These are phyloP conservation scores for Drosophila bifasciata DNA, from an alignment of 1,140 invertebrate species.

Conservation along the genomic window DNA sequence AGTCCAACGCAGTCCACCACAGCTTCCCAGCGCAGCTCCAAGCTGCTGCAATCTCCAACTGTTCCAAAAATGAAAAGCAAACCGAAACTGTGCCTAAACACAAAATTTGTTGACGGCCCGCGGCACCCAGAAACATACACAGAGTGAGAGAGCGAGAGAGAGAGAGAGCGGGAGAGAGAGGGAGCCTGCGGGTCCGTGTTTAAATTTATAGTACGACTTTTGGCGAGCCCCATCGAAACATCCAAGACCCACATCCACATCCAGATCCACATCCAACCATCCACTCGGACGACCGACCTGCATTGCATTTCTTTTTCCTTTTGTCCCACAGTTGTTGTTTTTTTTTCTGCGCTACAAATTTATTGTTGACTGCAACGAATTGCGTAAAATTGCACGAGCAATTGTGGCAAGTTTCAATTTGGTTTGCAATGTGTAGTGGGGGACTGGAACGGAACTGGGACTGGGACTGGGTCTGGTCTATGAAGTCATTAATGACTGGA, in stretches of 20 bases:
- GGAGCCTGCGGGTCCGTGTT: conserved; percentile 41
- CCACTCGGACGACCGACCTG: conserved; percentile 50
- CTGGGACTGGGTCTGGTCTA: conserved; percentile 31
- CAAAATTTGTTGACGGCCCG: conserved; percentile 31
- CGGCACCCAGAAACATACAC: not conserved
- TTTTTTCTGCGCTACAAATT: conserved; percentile 62
- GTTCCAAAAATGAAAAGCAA: conserved; percentile 46
- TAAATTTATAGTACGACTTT: conserved; percentile 71
- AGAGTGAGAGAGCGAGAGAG: conserved; percentile 23
- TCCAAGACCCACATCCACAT: no score
- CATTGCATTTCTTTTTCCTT: conserved; percentile 53
- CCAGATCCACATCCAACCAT: not conserved
- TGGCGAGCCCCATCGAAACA: not conserved
- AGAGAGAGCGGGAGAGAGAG: conserved; percentile 19
- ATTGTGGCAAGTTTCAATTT: conserved; percentile 80
- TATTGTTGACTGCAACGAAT: conserved; percentile 80
- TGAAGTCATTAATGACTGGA: conserved; percentile 58
- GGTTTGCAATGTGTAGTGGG: conserved; percentile 11
- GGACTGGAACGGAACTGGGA: no score
- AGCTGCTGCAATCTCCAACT: conserved; percentile 24
- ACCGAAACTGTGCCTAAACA: conserved; percentile 64
- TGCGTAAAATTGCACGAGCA: conserved; percentile 74
- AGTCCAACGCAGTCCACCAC: not conserved
- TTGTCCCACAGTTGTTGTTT: conserved; percentile 43
- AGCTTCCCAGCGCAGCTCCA: not conserved